Base-by-base conservation (phyloP, 1,140 invertebrate genomes). In the Acromyrmex heyeri region DNA sequence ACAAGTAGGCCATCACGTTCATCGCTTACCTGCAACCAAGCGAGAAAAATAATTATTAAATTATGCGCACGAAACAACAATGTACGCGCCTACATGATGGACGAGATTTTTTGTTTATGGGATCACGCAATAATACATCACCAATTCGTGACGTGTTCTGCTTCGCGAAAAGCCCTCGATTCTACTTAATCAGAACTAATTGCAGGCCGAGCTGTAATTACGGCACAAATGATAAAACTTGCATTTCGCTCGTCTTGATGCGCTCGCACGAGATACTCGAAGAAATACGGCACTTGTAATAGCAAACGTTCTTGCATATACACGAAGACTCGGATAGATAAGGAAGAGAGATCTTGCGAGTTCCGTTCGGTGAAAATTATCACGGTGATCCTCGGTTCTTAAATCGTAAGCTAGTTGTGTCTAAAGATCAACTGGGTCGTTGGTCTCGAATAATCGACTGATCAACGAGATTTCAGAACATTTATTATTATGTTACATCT, bases 191-290 rank as follows among this genome's bases (percentile, higher is more conserved):
- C 86, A 79, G 70, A 48, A 88, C 86, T 91, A 91, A 92, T 92
- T 87, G 73, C 64, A 16, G 62, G 62, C 73, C 78, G 86, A 55
- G 86, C 81, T 82, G 91, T 94, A 91, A 93, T 93, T 93, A 92
- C 88, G 83, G 83, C 88, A 90, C 87, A 91, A 92, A 92, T 91
- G 93, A 92, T 92, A 92, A 93, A 92, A 87, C 85, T 44, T 89
- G 76, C 87, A 81, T 87, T 81, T 77, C 87, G 62, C 70, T 88
- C 53, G 70, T 16, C 30, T 59, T 65, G 86, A 86, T 87, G 75
- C 78, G 57, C 50, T 85, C 64, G 78, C 90, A 86, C 88, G 92
- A 90, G 89, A 92, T 92, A 88, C 75, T 86, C 69, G 67, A 88
- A 90, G 87, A 83, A 91, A 90, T 88, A 88, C 4, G 67, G 50